Evolutionary conservation across 2,113 vertebrate species (phyloP).

Genomic region (Coreoperca whiteheadi): DNA sequence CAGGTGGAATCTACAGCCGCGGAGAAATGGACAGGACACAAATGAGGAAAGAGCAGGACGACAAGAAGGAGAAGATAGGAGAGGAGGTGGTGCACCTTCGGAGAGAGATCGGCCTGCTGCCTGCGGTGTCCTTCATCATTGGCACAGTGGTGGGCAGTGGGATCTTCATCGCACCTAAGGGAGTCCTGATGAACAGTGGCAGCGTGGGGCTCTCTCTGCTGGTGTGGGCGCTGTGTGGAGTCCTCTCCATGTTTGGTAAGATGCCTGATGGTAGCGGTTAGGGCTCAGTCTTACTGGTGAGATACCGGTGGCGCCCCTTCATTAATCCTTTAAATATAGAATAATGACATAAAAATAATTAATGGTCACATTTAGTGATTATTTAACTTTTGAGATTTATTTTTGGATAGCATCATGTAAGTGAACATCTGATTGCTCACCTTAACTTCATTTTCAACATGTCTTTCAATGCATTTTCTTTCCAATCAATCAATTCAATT

Average conservation of each 20-base stretch:
- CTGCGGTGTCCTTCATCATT: conserved; percentile 85
- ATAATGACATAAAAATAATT: background rate
- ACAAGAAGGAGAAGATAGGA: conserved; percentile 2
- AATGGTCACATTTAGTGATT: background rate
- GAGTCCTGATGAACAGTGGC: conserved; percentile 89
- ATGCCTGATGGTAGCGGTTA: background rate
- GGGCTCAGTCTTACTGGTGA: too few species aligned
- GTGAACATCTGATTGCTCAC: background rate
- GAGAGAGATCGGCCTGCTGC: conserved; percentile 85
- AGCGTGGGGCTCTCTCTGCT: conserved; percentile 89
- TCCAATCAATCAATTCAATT: background rate
- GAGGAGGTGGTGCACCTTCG: conserved; percentile 67
- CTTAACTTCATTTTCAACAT: background rate
- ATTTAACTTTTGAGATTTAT: background rate
- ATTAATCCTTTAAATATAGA: background rate
- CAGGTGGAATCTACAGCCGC: background rate
- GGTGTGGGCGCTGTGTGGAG: conserved; percentile 87
- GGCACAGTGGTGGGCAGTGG: conserved; percentile 92
- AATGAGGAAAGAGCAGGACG: conserved; percentile 26
- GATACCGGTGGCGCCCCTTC: too few species aligned
- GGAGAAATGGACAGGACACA: conserved; percentile 46
- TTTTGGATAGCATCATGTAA: background rate
- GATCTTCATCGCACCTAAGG: conserved; percentile 93
- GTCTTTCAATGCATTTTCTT: background rate
- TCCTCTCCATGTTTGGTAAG: conserved; percentile 90